Evolutionary conservation across 2,888 invertebrate species (phyloP).

Genomic region (Ophioninae sp.): DNA sequence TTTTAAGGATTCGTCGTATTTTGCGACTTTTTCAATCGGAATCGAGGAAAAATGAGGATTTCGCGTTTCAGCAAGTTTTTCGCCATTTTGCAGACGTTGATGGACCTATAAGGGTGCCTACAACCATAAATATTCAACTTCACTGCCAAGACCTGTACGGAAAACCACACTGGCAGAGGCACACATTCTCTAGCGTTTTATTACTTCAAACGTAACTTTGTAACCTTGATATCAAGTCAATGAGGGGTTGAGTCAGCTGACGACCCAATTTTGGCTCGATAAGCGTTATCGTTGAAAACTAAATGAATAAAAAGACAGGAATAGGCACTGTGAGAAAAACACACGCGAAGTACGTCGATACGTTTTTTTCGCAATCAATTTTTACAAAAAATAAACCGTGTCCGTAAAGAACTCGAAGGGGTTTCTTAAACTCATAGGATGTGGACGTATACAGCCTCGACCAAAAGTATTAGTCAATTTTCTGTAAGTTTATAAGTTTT

Average conservation of each 20-base stretch:
- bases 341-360: constrained; percentile 3
- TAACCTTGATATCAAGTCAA: constrained; percentile 96
- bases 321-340: constrained; percentile 46
- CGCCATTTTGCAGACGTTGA: no score
- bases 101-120: no score
- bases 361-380: neutral
- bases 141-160: neutral
- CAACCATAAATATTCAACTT: no score
- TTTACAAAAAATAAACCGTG: neutral
- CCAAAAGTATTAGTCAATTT: no score
- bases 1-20: no score
- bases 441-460: no score
- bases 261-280: constrained; percentile 93
- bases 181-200: constrained; percentile 53
- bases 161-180: neutral
- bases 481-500: no score
- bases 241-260: constrained; percentile 93
- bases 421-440: no score
- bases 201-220: constrained; percentile 67
- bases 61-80: no score
- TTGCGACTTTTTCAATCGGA: no score
- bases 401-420: no score
- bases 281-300: constrained; percentile 94
- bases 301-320: constrained; percentile 68
- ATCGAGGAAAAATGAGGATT: no score